These are phyloP conservation scores for Ceryle rudis DNA, from an alignment of 2,797 vertebrate species.

Conservation along the genomic window DNA sequence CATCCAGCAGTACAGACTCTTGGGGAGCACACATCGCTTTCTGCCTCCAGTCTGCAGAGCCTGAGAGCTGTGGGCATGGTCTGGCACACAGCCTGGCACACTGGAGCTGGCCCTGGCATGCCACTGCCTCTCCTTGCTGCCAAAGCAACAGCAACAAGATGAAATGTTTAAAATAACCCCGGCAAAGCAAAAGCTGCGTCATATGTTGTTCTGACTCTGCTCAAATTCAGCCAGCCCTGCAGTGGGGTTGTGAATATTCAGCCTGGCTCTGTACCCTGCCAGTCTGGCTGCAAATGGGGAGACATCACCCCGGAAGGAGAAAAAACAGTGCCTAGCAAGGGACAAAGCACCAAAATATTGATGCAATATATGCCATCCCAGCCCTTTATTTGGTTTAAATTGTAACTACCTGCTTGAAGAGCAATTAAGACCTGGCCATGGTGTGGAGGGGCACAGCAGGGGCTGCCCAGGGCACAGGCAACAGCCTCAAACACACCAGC, in stretches of 20 bases:
- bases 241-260: background rate
- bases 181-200: background rate
- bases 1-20: background rate
- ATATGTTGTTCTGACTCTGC: background rate
- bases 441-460: background rate
- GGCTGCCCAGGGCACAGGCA: background rate
- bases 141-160: background rate
- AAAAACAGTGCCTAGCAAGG: background rate
- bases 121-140: background rate
- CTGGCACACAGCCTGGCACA: background rate
- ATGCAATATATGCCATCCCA: fast-evolving
- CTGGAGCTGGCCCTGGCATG: background rate
- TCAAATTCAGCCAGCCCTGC: background rate
- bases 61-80: background rate
- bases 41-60: background rate
- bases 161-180: conserved; percentile 13
- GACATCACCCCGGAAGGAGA: background rate
- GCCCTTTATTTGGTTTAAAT: background rate
- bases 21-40: background rate
- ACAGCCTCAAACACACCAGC: fast-evolving
- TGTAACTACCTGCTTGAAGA: background rate
- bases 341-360: background rate
- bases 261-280: background rate
- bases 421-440: background rate
- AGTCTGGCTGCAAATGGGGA: background rate